Evolutionary conservation across 2,888 invertebrate genomes (phyloP).

Genomic region (Leptarthrus brevirostris): DNA sequence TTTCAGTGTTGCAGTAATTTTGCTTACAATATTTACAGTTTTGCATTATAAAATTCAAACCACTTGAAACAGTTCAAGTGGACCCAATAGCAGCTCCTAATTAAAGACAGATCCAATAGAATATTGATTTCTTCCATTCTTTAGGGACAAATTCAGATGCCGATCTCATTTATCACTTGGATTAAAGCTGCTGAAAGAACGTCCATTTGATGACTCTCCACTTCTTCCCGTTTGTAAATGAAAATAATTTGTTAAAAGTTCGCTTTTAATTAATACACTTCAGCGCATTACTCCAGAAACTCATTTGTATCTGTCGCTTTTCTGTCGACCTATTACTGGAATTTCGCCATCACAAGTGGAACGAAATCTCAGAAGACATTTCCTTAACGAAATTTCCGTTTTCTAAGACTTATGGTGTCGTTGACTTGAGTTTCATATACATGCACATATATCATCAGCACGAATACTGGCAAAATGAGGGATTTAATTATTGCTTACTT

Average conservation of each 20-base stretch:
- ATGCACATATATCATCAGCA: background rate
- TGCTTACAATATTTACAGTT: no score
- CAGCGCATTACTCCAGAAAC: background rate
- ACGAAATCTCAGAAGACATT: slow-evolving; percentile 15
- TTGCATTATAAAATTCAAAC: no score
- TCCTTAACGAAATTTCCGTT: slow-evolving; percentile 25
- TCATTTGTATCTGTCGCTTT: slow-evolving; percentile 41
- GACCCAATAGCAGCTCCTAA: no score
- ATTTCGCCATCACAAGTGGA: background rate
- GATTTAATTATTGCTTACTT: slow-evolving; percentile 38
- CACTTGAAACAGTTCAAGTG: no score
- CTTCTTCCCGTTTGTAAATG: slow-evolving; percentile 8
- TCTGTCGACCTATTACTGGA: background rate
- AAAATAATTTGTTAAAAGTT: slow-evolving; percentile 40
- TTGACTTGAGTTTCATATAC: background rate
- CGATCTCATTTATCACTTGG: slow-evolving; percentile 17
- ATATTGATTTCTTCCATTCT: slow-evolving; percentile 15
- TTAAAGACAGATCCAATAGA: background rate
- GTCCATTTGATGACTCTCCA: slow-evolving; percentile 1
- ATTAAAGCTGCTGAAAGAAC: background rate
- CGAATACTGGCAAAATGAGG: background rate
- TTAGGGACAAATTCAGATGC: background rate
- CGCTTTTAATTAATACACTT: slow-evolving; percentile 18
- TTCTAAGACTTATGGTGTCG: slow-evolving; percentile 13
- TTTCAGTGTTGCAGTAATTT: no score